Conservation (phyloP, 2,113 vertebrate genomes). For the Rhodinocichla rosea region DNA sequence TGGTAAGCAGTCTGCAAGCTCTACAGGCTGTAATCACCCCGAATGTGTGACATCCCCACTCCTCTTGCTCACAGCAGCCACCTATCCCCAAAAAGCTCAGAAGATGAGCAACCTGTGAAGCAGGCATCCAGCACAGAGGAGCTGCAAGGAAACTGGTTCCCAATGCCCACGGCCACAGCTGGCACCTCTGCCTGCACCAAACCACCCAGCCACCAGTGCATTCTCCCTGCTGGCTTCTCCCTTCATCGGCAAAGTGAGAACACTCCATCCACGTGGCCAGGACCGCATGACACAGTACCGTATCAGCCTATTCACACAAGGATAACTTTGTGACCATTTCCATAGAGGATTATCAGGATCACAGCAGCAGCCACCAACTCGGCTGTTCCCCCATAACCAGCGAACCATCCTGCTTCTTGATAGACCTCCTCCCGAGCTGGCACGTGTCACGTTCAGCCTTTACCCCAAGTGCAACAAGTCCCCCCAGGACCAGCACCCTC, state of each 20-base stretch:
- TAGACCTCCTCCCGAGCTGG: background rate
- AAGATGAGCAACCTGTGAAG: background rate
- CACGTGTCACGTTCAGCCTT: background rate
- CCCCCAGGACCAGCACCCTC: background rate
- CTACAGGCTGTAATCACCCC: background rate
- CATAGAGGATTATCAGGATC: background rate
- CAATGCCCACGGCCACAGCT: accelerated
- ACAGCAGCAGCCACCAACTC: background rate
- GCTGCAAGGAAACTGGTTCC: background rate
- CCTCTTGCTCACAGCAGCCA: background rate
- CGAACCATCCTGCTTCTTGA: background rate
- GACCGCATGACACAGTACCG: accelerated
- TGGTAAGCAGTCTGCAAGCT: background rate
- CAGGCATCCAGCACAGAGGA: background rate
- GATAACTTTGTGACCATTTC: background rate
- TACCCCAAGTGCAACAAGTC: background rate
- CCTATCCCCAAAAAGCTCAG: background rate
- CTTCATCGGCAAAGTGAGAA: background rate
- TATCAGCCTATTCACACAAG: background rate
- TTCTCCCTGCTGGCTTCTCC: background rate
- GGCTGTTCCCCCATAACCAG: background rate
- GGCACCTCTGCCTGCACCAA: background rate
- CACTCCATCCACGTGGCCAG: background rate
- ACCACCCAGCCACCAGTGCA: accelerated
- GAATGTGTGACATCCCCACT: accelerated